Evolutionary conservation across 1,140 invertebrate genomes (phyloP), one percentile per base, ranked within the genome.

Genomic region (Eubasilissa regina): DNA sequence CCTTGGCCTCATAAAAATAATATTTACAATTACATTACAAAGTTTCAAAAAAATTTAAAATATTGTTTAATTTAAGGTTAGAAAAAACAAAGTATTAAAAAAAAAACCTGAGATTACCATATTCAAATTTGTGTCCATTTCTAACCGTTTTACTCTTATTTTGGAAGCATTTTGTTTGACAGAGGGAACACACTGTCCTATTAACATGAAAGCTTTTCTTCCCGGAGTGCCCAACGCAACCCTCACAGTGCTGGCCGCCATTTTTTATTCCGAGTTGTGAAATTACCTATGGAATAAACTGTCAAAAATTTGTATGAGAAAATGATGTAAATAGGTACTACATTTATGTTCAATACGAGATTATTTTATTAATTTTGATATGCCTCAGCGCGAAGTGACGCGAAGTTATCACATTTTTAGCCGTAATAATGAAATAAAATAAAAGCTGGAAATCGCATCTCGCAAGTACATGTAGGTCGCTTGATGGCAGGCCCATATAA

Each of bases 101-200:
- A 43, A 12, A 44, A 55, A 47, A 78, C 78, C 84, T 84, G 9
- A 87, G 25, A 86, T 86, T 89, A 94, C 94, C 93, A 94, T 94
- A 60, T 90, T 84, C 79, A 95, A 84, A 86, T 93, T 89, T 80
- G 90, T 84, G 84, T 96, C 93, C 58, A 95, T 89, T 85, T 94
- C 92, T 85, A 94, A 89, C 80, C 87, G 89, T 82, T 92, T 93
- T 47, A 96, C 89, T 83, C 91, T 89, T 83, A 96, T 93, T 92
- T 94, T 95, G 0, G 92, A 90, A 25, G 94, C 94, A 89, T 94
- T 94, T 84, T 92, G 88, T 87, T 95, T 94, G 3, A 92, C 85
- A 75, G 91, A 92, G 19, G 94, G 93, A 72, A 95, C 90, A 85
- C 94, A 95, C 84, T 92, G 90, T 6, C 94, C 95, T 73, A 95